Base-by-base conservation (phyloP, 2,797 vertebrate genomes). In the Sebastes alutus region DNA sequence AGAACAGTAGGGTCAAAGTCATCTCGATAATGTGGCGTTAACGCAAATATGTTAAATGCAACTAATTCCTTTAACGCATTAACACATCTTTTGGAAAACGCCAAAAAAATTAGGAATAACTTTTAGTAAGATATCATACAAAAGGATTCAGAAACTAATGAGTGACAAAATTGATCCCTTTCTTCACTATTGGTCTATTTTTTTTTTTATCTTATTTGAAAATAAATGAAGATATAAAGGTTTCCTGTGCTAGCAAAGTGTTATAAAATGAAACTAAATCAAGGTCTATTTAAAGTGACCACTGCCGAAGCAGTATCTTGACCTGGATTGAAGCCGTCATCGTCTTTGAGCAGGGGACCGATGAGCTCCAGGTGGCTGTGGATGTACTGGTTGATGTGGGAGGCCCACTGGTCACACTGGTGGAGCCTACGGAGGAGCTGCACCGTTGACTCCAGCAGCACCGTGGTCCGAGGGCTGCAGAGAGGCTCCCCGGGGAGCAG, bases 401-500 rank as follows among this genome's bases (percentile, higher is more conserved):
- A 58, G n/a, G 90, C 90, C 96, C 96, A 97, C 67, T 91, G 91
- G n/a, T 96, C 94, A 27, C 88, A 91, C 72, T 87, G 93, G 67
- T 96, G 95, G 22, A 97, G 94, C 49, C 84, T 80, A 7, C 95
- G 92, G 35, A 97, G 89, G 14, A 97, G 95, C 80, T 96, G 95
- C 52, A 96, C 85, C 0, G 94, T 93, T 3, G 96, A 95, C 90
- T 97, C 96, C 75, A 96, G 85, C 58, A 96, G 93, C 62, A 96
- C 95, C 0, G 95, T 96, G 67, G 87, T 88, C 3, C 89, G 92
- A 23, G 96, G 96, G 83, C 96, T 95, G 85, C 96, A 96, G 69
- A 96, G 92, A 7, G 96, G 96, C 74, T 96, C 96, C 2, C 96
- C 96, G 0, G 96, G 95, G 7, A 96, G 89, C 0, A 96, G 93